These are phyloP conservation scores for Hycleus cichorii DNA, from an alignment of 1,140 invertebrate species.

Conservation along the genomic window DNA sequence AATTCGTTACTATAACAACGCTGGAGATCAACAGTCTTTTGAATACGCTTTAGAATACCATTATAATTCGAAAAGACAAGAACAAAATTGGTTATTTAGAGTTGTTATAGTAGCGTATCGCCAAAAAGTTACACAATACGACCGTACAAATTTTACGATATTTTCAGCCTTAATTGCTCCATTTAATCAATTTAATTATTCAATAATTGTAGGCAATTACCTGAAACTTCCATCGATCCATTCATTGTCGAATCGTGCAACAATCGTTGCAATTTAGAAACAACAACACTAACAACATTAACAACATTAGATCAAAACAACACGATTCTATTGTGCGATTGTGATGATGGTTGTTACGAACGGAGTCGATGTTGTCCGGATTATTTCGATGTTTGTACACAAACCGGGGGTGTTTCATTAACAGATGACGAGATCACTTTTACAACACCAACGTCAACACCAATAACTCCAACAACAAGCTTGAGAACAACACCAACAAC, in stretches of 20 bases:
- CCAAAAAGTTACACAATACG: too few relatives aligned
- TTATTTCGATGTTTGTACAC: constrained; percentile 29
- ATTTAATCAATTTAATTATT: too few relatives aligned
- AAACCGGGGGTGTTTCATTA: constrained; percentile 2
- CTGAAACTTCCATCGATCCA: constrained; percentile 18
- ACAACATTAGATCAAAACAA: background rate
- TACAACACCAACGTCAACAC: background rate
- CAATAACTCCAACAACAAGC: background rate
- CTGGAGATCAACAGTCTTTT: too few relatives aligned
- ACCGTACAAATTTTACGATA: too few relatives aligned
- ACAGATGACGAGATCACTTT: background rate
- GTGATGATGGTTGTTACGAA: constrained; percentile 30
- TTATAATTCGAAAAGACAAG: too few relatives aligned
- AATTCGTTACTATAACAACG: too few relatives aligned
- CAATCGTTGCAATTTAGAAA: constrained; percentile 21
- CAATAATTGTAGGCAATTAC: constrained; percentile 7
- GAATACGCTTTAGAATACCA: too few relatives aligned
- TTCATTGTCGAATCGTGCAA: constrained; percentile 27
- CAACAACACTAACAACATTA: background rate
- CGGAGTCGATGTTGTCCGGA: constrained; percentile 33
- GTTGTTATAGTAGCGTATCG: too few relatives aligned
- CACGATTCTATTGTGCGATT: constrained; percentile 25
- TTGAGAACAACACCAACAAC: background rate
- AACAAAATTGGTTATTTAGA: too few relatives aligned
- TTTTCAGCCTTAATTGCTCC: too few relatives aligned